Base-by-base conservation (phyloP, 2,888 invertebrate species). In the Hymenopus coronatus region DNA sequence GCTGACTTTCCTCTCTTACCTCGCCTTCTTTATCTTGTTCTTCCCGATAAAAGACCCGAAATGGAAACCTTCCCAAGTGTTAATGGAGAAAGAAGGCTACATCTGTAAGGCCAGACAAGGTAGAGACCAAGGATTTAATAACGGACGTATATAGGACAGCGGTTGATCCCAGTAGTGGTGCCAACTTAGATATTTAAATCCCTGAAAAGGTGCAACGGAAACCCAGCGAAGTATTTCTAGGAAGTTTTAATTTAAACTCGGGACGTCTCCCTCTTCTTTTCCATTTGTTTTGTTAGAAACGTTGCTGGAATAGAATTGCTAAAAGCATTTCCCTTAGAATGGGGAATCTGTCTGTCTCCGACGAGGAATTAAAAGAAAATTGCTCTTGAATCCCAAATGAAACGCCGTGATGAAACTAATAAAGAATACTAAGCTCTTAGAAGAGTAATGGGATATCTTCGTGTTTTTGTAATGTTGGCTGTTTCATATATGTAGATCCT, bases 11-110 rank as follows among this genome's bases (percentile, higher is more conserved):
- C 54, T 70, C 54, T 8, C 54, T 25, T 70, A 70, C 54, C 54
- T 70, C 54, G 25, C 54, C 54, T 70, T 70, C 54, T 70, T 70
- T 70, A 70, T 70, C 54, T 70, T 70, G 15, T 70, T 25, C 54
- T 70, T 70, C 54, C 40, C 40, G 40, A 40, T 40, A 40, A 40
- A 40, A 40, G 40, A 40, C 40, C 54, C 54, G 81, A 86, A 86
- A 86, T 81, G 86, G 81, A 86, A 86, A 81, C 81, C 86, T 81
- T 9, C 81, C 86, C 27, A 70, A 54, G 40, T 81, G 86, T 86
- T 86, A 86, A 86, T 86, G 70, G 40, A 28, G 81, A 70, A 70
- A 20, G 54, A 70, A 70, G 54, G 54, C 54, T 70, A 70, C 54
- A 70, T 70, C 54, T 70, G 54, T 70, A 70, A 70, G 54, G 54